Conservation (phyloP, 2,888 invertebrate genomes). For the Rhingia campestris region DNA sequence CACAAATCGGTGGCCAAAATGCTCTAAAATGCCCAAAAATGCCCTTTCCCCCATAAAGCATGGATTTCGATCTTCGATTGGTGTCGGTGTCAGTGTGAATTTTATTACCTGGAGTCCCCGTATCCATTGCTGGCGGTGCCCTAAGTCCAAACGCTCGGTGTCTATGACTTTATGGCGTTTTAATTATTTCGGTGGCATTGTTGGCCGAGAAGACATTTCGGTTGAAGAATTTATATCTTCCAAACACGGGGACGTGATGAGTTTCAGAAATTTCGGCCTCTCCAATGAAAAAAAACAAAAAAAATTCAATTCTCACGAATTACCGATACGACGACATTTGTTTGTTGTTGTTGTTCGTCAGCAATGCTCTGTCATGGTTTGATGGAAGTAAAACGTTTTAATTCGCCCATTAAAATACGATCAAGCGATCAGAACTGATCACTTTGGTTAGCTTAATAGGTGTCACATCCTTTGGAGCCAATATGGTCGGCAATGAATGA, state of each 20-base stretch:
- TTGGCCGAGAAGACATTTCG: slow-evolving; percentile 24
- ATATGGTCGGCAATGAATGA: slow-evolving; percentile 38
- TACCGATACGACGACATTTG: slow-evolving; percentile 39
- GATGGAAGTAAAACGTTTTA: slow-evolving; percentile 43
- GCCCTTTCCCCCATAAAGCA: neutral
- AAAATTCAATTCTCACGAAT: slow-evolving; percentile 69
- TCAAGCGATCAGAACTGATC: slow-evolving; percentile 57
- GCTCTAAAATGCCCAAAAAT: slow-evolving; percentile 55
- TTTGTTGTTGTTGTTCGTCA: slow-evolving; percentile 2
- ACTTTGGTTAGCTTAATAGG: slow-evolving; percentile 57
- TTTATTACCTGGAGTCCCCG: slow-evolving; percentile 43
- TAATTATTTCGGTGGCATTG: slow-evolving; percentile 70
- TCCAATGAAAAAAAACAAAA: neutral
- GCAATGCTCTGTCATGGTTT: slow-evolving; percentile 9
- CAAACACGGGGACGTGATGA: slow-evolving; percentile 54
- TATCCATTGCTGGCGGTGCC: neutral
- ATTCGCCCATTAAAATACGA: slow-evolving; percentile 73
- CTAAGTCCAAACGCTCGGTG: neutral
- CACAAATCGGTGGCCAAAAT: slow-evolving; percentile 62
- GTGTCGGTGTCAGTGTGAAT: slow-evolving; percentile 52
- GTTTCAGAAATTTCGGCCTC: slow-evolving; percentile 52
- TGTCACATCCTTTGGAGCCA: slow-evolving; percentile 61
- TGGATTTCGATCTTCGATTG: slow-evolving; percentile 16
- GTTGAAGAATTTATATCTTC: slow-evolving; percentile 66
- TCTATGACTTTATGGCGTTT: slow-evolving; percentile 59